Conservation (phyloP, 64 coral and sea anemone species). For the Pocillopora damicornis region DNA sequence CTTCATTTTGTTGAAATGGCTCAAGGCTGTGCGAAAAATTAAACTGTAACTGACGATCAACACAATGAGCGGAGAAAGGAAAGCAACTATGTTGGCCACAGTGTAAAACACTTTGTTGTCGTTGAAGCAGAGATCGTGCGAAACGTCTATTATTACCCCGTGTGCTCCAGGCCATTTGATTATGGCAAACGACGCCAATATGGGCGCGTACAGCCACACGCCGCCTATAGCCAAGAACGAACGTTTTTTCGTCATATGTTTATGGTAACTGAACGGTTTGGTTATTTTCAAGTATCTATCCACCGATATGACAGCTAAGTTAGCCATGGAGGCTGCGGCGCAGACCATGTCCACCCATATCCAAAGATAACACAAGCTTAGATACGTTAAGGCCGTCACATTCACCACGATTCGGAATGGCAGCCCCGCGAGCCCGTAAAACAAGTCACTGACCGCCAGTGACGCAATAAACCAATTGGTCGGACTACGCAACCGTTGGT, state of each 20-base stretch:
- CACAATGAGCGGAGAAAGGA: constrained; percentile 54
- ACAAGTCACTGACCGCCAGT: constrained; percentile 75
- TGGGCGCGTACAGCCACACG: constrained; percentile 62
- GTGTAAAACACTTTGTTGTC: constrained; percentile 71
- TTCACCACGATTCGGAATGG: constrained; percentile 64
- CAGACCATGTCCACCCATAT: constrained; percentile 82
- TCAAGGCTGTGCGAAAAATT: constrained; percentile 62
- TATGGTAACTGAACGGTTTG: constrained; percentile 85
- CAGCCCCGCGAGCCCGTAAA: constrained; percentile 59
- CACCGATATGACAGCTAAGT: constrained; percentile 75
- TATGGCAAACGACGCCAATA: constrained; percentile 59
- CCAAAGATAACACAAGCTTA: constrained; percentile 46
- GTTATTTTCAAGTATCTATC: constrained; percentile 90
- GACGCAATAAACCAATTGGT: constrained; percentile 92
- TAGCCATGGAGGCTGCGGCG: constrained; percentile 78
- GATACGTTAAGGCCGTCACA: constrained; percentile 2
- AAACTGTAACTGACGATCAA: constrained; percentile 62
- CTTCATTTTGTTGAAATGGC: constrained; percentile 92
- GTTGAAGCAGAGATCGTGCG: constrained; percentile 15
- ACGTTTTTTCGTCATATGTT: constrained; percentile 62
- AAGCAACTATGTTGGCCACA: constrained; percentile 71
- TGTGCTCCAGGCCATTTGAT: constrained; percentile 36
- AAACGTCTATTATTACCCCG: not conserved
- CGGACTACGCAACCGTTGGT: constrained; percentile 67
- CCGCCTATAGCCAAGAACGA: constrained; percentile 58